Evolutionary conservation across 2,113 vertebrate genomes (phyloP), one percentile per base, ranked within the genome.

Genomic region (Pyxicephalus adspersus): DNA sequence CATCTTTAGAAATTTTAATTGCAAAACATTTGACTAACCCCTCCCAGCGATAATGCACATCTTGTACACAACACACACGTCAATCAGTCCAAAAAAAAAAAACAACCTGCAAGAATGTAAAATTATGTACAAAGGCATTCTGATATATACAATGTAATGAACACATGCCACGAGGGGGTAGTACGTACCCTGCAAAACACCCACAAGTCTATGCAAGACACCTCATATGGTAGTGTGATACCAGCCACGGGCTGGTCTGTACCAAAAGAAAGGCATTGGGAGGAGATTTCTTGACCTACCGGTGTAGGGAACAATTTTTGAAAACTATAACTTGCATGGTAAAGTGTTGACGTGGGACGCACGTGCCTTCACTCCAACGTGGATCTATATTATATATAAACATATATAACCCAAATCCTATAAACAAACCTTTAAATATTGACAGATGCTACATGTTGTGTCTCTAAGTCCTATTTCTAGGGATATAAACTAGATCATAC

Each of bases 71-170:
- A 23, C 64, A 60, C 77, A 57, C 61, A 65, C 16, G 22, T 65
- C 67, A 70, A 57, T 74, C 54, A 74, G 34, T 74, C 71, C 38
- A 11, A 45, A 45, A 45, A 15, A 13, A 45, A 45, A 38, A 74
- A 11, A 26, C 9, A 73, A 73, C 52, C 64, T 60, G 77, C 77
- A 54, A 57, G n/a, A 67, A 78, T 57, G 76, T 79, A 68, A 79
- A 79, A 79, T 31, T 79, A 79, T 79, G 34, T 81, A 72, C 79
- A 81, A 50, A 73, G 60, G 28, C 63, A 74, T 50, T 64, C 67
- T 63, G 68, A 20, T 79, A 79, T 79, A 67, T 79, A 79, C 77
- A 73, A 65, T 58, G 51, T 26, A 68, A 68, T 34, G 54, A 63
- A 29, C 11, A 34, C 45, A 18, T 3, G 4, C 23, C 31, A 25